Conservation (phyloP, 2,797 vertebrate genomes). For the Pyrrhura leucotis region DNA sequence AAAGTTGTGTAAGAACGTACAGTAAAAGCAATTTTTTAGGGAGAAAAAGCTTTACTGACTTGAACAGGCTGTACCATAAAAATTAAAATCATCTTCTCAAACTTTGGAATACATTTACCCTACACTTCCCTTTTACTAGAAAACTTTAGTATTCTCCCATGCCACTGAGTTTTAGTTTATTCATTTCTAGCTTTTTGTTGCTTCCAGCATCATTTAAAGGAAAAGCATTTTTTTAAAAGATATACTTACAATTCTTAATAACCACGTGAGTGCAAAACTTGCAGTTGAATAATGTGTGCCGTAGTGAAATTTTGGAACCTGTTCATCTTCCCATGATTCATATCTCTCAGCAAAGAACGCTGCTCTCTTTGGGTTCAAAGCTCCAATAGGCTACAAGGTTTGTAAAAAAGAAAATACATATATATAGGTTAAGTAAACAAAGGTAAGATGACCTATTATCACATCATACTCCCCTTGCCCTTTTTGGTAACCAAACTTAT, state of each 20-base stretch:
- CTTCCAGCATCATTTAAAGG: not conserved
- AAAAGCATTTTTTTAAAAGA: not conserved
- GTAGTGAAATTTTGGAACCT: constrained; percentile 98
- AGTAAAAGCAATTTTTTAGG: not conserved
- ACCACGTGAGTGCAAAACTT: constrained; percentile 93
- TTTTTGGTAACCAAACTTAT: not conserved
- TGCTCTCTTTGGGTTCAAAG: constrained; percentile 96
- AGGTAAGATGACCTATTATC: not conserved
- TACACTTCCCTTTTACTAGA: not conserved
- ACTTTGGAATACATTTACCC: not conserved
- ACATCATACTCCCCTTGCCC: not conserved
- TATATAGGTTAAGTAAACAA: not conserved
- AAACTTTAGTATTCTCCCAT: not conserved
- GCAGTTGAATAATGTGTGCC: constrained; percentile 98
- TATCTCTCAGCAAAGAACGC: constrained; percentile 93
- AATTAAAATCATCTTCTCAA: not conserved
- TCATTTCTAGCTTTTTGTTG: not conserved
- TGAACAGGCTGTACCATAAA: not conserved
- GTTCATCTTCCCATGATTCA: constrained; percentile 96
- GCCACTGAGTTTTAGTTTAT: not conserved
- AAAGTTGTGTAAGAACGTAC: not conserved
- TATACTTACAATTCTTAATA: constrained; percentile 92
- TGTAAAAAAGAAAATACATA: not conserved
- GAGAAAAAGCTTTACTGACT: not conserved
- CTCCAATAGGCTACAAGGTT: constrained; percentile 88